Percentiles rank a stretch among this genome's conserved stretches.
Evolutionary conservation across 2,888 invertebrate species (phyloP).

Genomic region (Synanthedon vespiformis): DNA sequence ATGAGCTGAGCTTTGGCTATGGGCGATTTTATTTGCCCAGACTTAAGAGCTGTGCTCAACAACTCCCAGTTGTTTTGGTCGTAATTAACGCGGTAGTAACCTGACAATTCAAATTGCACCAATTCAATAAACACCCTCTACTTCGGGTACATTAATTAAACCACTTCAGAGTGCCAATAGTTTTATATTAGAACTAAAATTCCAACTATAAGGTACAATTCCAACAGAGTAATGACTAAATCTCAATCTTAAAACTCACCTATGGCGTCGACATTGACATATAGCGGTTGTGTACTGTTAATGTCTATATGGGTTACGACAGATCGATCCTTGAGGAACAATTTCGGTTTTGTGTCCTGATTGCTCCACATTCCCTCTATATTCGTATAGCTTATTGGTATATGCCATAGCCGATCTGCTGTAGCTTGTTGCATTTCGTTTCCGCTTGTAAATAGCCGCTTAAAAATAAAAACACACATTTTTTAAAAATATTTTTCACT

Average conservation of each 20-base stretch:
- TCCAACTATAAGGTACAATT: too few species aligned
- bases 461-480: slow-evolving; percentile 6
- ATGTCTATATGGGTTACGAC: slow-evolving; percentile 15
- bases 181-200: too few species aligned
- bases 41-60: slow-evolving; percentile 56
- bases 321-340: slow-evolving; percentile 38
- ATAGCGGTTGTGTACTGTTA: slow-evolving; percentile 62
- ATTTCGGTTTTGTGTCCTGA: slow-evolving; percentile 31
- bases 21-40: slow-evolving; percentile 64
- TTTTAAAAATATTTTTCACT: too few species aligned
- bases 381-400: slow-evolving; percentile 66
- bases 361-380: slow-evolving; percentile 16
- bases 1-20: slow-evolving; percentile 78
- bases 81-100: slow-evolving; percentile 75
- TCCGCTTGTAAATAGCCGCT: slow-evolving; percentile 47
- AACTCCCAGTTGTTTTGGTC: slow-evolving; percentile 70
- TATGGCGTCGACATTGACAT: slow-evolving; percentile 73
- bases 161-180: too few species aligned
- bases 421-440: slow-evolving; percentile 33
- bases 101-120: slow-evolving; percentile 23
- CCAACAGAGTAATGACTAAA: too few species aligned
- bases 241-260: slow-evolving; percentile 32
- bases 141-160: too few species aligned
- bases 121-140: not conserved
- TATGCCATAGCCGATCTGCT: slow-evolving; percentile 66